phyloP scores from a whole-genome alignment of 1,140 invertebrate genomes.

The Drosophila athabasca region DNA sequence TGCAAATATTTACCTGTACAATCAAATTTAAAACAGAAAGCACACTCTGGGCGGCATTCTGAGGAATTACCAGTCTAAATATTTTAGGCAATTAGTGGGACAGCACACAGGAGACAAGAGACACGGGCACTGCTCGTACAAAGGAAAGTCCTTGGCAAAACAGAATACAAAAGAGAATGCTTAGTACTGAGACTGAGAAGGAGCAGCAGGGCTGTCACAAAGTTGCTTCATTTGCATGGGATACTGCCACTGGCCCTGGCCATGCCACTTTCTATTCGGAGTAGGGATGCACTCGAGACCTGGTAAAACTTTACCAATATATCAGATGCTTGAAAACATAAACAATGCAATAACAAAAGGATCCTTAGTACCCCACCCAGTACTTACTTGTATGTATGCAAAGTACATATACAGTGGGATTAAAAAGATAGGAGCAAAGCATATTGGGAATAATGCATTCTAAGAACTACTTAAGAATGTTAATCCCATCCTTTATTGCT shows the following conservation, averaged over 20 bases:
- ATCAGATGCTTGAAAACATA: conserved; percentile 77
- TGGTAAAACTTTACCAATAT: conserved; percentile 73
- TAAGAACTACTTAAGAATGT: too few species aligned
- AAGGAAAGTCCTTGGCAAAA: conserved; percentile 4
- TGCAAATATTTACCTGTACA: conserved; percentile 74
- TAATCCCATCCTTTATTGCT: too few species aligned
- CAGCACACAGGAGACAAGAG: conserved; percentile 23
- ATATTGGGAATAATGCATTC: too few species aligned
- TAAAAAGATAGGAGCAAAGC: not conserved
- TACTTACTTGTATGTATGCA: too few species aligned
- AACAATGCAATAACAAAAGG: conserved; percentile 58
- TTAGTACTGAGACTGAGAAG: conserved; percentile 28
- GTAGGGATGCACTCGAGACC: conserved; percentile 33
- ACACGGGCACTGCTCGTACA: not conserved
- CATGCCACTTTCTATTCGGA: not conserved
- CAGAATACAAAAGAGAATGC: not conserved
- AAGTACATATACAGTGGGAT: conserved; percentile 17
- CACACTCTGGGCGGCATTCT: conserved; percentile 24
- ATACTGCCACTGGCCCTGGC: conserved; percentile 3
- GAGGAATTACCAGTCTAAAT: conserved; percentile 73
- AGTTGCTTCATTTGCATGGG: conserved; percentile 68
- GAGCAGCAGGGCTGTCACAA: conserved; percentile 19
- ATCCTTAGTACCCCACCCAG: conserved; percentile 15
- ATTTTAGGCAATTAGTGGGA: conserved; percentile 78
- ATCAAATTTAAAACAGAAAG: conserved; percentile 74